phyloP scores from a whole-genome alignment of 2,888 invertebrate genomes.

The Neoaliturus tenellus region DNA sequence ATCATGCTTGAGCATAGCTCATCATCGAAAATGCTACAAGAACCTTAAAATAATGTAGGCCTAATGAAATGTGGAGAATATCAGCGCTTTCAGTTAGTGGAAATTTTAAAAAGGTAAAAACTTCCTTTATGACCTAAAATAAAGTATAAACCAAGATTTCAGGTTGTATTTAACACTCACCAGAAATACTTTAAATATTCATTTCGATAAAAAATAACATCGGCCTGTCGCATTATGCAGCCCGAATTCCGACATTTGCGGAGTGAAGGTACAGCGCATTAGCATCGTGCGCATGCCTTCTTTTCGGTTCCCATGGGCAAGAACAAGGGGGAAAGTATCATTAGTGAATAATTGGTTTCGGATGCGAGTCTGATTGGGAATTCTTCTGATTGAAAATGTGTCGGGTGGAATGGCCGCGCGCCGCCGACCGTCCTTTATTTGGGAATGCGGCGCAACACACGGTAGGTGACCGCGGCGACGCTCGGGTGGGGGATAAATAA shows the following conservation, averaged over 20 bases:
- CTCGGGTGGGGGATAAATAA: too few species aligned
- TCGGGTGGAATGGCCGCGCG: background rate
- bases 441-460: slow-evolving; percentile 5
- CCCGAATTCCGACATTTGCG: background rate
- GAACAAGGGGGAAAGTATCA: slow-evolving; percentile 23
- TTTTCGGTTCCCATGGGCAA: slow-evolving; percentile 17
- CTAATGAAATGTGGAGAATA: too few species aligned
- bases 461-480: too few species aligned
- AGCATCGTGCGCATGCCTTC: background rate
- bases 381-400: slow-evolving; percentile 43
- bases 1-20: too few species aligned
- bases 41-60: too few species aligned
- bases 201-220: background rate
- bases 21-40: too few species aligned
- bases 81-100: too few species aligned
- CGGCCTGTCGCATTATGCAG: background rate
- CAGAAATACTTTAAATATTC: too few species aligned
- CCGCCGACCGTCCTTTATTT: background rate
- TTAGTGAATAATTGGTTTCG: slow-evolving; percentile 33
- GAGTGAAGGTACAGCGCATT: slow-evolving; percentile 22
- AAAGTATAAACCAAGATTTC: too few species aligned
- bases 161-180: too few species aligned
- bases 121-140: too few species aligned
- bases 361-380: slow-evolving; percentile 19
- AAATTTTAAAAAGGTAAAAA: too few species aligned